Evolutionary conservation across 2,113 vertebrate species (phyloP).

Genomic region (Ciconia stormi): DNA sequence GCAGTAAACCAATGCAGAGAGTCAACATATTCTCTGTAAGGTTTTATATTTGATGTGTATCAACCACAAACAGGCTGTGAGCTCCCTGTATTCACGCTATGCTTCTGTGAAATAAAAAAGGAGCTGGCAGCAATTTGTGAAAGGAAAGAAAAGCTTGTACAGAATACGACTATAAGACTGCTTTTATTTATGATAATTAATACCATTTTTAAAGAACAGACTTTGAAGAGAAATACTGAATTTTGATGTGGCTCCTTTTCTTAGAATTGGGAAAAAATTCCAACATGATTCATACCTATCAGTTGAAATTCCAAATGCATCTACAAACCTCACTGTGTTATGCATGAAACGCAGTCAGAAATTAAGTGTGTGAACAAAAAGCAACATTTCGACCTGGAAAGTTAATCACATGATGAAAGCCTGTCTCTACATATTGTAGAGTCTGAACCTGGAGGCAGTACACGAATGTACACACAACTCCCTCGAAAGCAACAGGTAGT

Average conservation of each 20-base stretch:
- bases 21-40: slow-evolving; percentile 22
- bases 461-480: not conserved
- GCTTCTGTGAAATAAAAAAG: not conserved
- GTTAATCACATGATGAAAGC: not conserved
- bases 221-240: not conserved
- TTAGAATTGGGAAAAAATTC: not conserved
- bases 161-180: not conserved
- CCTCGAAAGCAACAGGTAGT: not conserved
- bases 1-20: slow-evolving; percentile 6
- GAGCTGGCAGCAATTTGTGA: slow-evolving; percentile 34
- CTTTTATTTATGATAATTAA: slow-evolving; percentile 28
- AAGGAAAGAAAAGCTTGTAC: slow-evolving; percentile 19
- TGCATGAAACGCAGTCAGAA: not conserved
- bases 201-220: not conserved
- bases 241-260: not conserved
- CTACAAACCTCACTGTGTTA: not conserved
- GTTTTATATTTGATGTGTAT: slow-evolving; percentile 44
- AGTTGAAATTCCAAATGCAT: not conserved
- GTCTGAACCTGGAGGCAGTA: not conserved
- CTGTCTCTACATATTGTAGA: not conserved
- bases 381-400: not conserved
- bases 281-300: not conserved
- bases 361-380: not conserved
- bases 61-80: slow-evolving; percentile 16
- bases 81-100: not conserved